Evolutionary conservation across 1,140 invertebrate genomes (phyloP).

Genomic region (Drosophila repletoides): DNA sequence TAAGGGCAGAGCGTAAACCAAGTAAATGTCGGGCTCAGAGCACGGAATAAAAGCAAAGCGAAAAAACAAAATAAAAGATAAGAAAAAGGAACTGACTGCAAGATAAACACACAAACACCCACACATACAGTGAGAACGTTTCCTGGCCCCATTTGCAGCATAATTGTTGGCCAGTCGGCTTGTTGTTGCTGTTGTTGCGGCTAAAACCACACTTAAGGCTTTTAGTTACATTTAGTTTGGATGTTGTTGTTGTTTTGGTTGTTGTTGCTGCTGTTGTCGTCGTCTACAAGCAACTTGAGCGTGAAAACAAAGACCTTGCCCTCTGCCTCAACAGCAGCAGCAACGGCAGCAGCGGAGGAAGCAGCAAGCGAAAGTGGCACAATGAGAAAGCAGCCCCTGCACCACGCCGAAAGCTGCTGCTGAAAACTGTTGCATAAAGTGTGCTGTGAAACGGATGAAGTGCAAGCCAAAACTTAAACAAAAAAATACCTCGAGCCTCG

Average conservation of each 20-base stretch:
- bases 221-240: constrained; percentile 69
- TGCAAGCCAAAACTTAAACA: constrained; percentile 46
- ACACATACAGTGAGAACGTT: not conserved
- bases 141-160: constrained; percentile 29
- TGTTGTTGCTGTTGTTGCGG: constrained; percentile 46
- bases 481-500: too few species aligned
- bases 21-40: constrained; percentile 14
- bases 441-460: constrained; percentile 18
- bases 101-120: constrained; percentile 1
- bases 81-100: not conserved
- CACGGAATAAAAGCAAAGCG: not conserved
- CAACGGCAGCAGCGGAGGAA: not conserved
- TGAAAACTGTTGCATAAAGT: constrained; percentile 49
- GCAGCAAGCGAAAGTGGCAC: constrained; percentile 25
- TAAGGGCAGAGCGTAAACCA: constrained; percentile 6
- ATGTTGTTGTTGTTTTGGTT: constrained; percentile 30
- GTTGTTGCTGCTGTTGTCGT: constrained; percentile 21
- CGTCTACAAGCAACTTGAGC: constrained; percentile 32
- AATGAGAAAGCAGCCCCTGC: constrained; percentile 22
- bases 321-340: constrained; percentile 14
- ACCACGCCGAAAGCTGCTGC: constrained; percentile 4
- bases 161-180: constrained; percentile 43
- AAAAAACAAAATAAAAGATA: too few species aligned
- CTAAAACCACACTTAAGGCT: constrained; percentile 64
- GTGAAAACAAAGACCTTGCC: constrained; percentile 47